Evolutionary conservation across 2,888 invertebrate species (phyloP).

Genomic region (Meta bourneti): DNA sequence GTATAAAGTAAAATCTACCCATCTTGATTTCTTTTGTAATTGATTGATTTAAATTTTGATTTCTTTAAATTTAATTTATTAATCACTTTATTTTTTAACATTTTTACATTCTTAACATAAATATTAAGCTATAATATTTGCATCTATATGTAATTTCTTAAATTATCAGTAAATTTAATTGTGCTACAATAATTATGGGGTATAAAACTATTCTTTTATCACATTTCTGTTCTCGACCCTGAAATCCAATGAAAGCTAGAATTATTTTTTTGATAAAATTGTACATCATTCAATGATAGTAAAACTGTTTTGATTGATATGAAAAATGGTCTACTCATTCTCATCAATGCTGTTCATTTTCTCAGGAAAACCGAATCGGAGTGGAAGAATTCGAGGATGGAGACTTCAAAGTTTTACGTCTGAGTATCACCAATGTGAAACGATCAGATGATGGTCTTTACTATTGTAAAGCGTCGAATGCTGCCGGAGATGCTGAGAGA

Average conservation of each 20-base stretch:
- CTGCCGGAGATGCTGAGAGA: constrained; percentile 76
- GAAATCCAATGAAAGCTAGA: no score
- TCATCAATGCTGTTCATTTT: neutral
- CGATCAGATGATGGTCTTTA: constrained; percentile 92
- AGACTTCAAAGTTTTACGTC: constrained; percentile 80
- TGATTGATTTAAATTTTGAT: neutral
- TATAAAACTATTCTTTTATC: neutral
- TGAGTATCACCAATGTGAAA: constrained; percentile 86
- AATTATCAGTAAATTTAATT: no score
- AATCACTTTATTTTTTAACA: neutral
- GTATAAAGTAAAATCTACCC: no score
- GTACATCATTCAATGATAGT: no score
- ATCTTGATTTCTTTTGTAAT: neutral
- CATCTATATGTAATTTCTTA: no score
- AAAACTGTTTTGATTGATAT: no score
- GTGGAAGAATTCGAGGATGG: constrained; percentile 71
- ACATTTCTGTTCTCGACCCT: no score
- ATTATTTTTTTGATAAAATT: no score
- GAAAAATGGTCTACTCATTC: no score
- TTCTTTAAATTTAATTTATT: neutral
- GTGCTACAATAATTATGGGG: no score
- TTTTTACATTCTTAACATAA: no score
- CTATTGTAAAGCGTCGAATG: constrained; percentile 90
- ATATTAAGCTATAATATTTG: no score
- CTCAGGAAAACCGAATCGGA: constrained; percentile 74